Base-by-base conservation (phyloP, 2,888 invertebrate genomes). In the Spodoptera littoralis region DNA sequence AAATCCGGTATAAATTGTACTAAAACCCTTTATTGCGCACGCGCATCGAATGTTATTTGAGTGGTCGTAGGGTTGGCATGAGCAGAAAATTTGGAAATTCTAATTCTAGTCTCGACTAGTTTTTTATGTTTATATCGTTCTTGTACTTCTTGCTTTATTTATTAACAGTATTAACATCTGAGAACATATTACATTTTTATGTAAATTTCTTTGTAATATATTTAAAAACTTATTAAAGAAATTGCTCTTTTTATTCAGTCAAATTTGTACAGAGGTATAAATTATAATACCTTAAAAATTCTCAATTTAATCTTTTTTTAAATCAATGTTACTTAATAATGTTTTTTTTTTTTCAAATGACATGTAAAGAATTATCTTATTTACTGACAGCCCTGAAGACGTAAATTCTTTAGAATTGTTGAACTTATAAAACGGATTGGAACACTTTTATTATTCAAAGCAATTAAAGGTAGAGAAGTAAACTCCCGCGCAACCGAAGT, bases 1-100 rank as follows among this genome's bases (percentile, higher is more conserved):
- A 82, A 84, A 75, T 71, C 66, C 60, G 76, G 60, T 75, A 71
- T 80, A 81, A 78, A 80, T 77, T 79, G 73, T 76, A 76, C 78
- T 83, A 77, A 78, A 79, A 70, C 66, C 67, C 65, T 79, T 76
- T 76, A 77, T 67, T 72, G 82, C 74, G 80, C 76, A 73, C 70
- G 76, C 80, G 80, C 77, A 77, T 60, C 73, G 76, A 75, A 72
- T 77, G 68, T 77, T 74, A 65, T 58, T 43, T 62, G 54, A 67
- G 53, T 43, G 24, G 43, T 3, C 11, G 4, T 60, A 77, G 73
- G 77, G 77, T 54, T 77, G 67, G 44, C 70, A 49, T 27, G 44
- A n/a, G 11, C 11, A 0, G 36, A 43, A 1, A 1, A 4, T 22
- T 44, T 13, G 22, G 36, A 24, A 42, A n/a, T 30, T 27, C 1